Evolutionary conservation across 2,113 vertebrate species (phyloP).

Genomic region (Pseudopodoces humilis): DNA sequence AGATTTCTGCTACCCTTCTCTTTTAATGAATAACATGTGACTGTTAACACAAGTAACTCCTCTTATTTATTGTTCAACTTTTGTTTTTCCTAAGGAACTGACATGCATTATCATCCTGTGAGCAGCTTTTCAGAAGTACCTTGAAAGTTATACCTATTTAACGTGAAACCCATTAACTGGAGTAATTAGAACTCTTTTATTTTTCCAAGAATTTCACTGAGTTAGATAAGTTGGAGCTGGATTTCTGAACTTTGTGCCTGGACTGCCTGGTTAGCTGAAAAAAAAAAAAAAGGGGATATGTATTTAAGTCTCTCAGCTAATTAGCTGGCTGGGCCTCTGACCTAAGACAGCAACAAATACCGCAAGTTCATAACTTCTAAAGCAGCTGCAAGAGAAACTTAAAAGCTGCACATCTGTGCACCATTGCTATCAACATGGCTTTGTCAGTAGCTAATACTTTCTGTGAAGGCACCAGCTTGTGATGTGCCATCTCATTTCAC

Average conservation of each 20-base stretch:
- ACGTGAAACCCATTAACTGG: slow-evolving; percentile 96
- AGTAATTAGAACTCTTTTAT: slow-evolving; percentile 90
- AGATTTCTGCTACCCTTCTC: slow-evolving; percentile 89
- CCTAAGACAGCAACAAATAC: slow-evolving; percentile 70
- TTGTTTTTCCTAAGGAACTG: slow-evolving; percentile 78
- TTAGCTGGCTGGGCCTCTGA: slow-evolving; percentile 73
- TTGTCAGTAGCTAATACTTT: slow-evolving; percentile 81
- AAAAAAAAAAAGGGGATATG: slow-evolving; percentile 81
- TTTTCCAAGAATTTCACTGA: slow-evolving; percentile 87
- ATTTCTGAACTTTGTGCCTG: slow-evolving; percentile 84
- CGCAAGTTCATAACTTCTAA: slow-evolving; percentile 60
- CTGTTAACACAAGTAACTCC: slow-evolving; percentile 95
- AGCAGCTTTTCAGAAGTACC: slow-evolving; percentile 88
- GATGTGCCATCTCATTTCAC: slow-evolving; percentile 84
- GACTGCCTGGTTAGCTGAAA: slow-evolving; percentile 72
- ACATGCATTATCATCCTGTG: slow-evolving; percentile 80
- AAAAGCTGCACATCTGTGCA: slow-evolving; percentile 70
- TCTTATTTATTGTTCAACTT: slow-evolving; percentile 98
- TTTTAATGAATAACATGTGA: slow-evolving; percentile 93
- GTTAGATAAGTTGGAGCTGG: slow-evolving; percentile 83
- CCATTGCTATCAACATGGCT: slow-evolving; percentile 78
- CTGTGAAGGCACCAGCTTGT: slow-evolving; percentile 83
- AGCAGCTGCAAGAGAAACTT: slow-evolving; percentile 70
- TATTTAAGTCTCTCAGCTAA: slow-evolving; percentile 88
- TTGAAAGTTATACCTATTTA: slow-evolving; percentile 93